These are phyloP conservation scores for Pedionomus torquatus DNA, from an alignment of 2,113 vertebrate species.

Conservation along the genomic window DNA sequence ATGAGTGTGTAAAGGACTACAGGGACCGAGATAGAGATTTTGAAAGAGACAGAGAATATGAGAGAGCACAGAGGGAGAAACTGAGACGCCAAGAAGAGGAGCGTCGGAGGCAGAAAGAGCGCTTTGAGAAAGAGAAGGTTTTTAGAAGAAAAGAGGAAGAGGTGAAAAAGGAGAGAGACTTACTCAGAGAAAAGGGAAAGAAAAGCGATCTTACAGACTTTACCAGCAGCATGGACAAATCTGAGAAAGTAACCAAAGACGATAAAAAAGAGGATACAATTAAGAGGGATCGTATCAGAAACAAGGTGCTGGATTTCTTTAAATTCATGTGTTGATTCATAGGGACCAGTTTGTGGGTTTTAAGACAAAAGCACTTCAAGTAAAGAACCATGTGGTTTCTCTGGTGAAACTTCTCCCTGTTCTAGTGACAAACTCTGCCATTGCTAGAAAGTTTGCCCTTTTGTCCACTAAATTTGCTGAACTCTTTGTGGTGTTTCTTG, in stretches of 20 bases:
- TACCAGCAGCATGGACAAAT: constrained; percentile 72
- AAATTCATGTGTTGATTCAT: constrained; percentile 16
- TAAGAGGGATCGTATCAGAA: constrained; percentile 92
- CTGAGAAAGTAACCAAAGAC: constrained; percentile 83
- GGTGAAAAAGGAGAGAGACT: constrained; percentile 86
- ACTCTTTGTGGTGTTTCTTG: neutral
- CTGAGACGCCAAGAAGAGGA: constrained; percentile 91
- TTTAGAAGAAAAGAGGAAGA: constrained; percentile 91
- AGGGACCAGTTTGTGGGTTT: neutral
- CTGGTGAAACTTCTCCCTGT: neutral
- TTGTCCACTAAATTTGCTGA: neutral
- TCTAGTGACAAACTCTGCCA: neutral
- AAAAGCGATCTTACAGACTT: constrained; percentile 79
- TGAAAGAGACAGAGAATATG: constrained; percentile 87
- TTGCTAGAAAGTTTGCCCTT: neutral
- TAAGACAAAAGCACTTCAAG: neutral
- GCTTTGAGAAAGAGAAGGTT: constrained; percentile 88
- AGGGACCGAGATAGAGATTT: constrained; percentile 87
- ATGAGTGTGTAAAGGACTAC: constrained; percentile 87
- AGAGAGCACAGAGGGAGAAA: constrained; percentile 85
- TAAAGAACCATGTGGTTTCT: neutral
- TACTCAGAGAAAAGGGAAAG: constrained; percentile 85
- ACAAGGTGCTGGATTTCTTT: constrained; percentile 86
- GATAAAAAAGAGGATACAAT: constrained; percentile 87
- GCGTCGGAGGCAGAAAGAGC: constrained; percentile 87